These are phyloP conservation scores for Campoletis sonorensis DNA, from an alignment of 1,140 invertebrate genomes.

Conservation along the genomic window DNA sequence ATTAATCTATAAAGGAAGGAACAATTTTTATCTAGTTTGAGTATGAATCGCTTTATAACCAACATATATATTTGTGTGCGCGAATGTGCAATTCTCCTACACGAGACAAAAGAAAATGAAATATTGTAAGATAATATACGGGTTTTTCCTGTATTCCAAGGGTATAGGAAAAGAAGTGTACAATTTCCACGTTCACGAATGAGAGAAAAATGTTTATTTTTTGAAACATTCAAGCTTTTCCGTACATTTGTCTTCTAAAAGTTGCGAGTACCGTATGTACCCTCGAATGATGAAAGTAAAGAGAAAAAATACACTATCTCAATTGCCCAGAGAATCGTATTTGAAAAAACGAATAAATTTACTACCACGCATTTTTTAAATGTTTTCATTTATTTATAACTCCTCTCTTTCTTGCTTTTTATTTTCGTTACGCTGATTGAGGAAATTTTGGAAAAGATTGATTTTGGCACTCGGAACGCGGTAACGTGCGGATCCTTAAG, in stretches of 20 bases:
- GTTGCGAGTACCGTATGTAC: not conserved
- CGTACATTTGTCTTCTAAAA: not conserved
- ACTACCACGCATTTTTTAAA: too few species aligned
- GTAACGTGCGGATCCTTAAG: too few species aligned
- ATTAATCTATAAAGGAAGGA: too few species aligned
- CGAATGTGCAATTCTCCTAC: too few species aligned
- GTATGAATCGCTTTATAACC: too few species aligned
- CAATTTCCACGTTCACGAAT: not conserved
- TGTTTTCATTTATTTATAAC: too few species aligned
- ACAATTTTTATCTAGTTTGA: too few species aligned
- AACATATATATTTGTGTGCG: too few species aligned
- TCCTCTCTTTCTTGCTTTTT: too few species aligned
- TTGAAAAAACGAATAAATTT: not conserved
- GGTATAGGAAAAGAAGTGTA: not conserved
- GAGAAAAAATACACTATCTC: not conserved
- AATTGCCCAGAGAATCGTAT: not conserved
- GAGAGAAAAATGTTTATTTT: not conserved
- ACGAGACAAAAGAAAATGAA: too few species aligned
- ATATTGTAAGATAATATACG: too few species aligned
- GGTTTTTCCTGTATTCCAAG: too few species aligned
- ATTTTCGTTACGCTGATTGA: not conserved
- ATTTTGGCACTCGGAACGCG: not conserved
- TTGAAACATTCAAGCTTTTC: not conserved
- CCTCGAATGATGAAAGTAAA: not conserved
- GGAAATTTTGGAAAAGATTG: not conserved